Percentiles rank a stretch among this genome's conserved stretches.
These are phyloP conservation scores for Heteronetta atricapilla DNA, from an alignment of 2,113 vertebrate genomes.

Conservation along the genomic window DNA sequence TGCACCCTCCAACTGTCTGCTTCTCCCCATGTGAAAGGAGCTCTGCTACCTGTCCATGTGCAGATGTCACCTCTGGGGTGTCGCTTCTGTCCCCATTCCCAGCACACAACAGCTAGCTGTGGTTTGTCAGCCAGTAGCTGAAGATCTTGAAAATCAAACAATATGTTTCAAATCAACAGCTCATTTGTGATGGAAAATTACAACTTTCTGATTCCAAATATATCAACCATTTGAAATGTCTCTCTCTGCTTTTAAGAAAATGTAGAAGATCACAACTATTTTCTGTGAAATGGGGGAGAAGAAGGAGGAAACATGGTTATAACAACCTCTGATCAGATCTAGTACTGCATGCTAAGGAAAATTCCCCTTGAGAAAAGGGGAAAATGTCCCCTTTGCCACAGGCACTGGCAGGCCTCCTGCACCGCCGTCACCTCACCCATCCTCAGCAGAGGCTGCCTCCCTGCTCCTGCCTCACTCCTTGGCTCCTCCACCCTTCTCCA, in stretches of 20 bases:
- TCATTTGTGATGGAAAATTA: background rate
- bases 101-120: background rate
- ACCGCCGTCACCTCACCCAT: too few species aligned
- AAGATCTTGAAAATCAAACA: background rate
- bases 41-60: background rate
- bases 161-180: background rate
- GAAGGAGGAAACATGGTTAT: background rate
- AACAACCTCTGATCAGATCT: background rate
- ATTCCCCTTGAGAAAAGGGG: background rate
- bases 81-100: background rate
- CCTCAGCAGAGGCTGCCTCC: accelerated
- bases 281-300: background rate
- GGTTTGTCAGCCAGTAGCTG: background rate
- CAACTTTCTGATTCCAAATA: background rate
- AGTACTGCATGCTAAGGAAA: background rate
- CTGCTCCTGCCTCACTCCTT: background rate
- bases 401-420: background rate
- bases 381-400: too few species aligned
- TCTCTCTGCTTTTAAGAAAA: background rate
- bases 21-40: background rate
- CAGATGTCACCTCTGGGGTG: background rate
- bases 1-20: background rate
- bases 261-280: background rate
- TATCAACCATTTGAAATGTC: background rate
- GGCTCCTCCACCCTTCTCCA: background rate